Conservation (phyloP, 2,797 vertebrate genomes). For the Enteromius trimaculatus region DNA sequence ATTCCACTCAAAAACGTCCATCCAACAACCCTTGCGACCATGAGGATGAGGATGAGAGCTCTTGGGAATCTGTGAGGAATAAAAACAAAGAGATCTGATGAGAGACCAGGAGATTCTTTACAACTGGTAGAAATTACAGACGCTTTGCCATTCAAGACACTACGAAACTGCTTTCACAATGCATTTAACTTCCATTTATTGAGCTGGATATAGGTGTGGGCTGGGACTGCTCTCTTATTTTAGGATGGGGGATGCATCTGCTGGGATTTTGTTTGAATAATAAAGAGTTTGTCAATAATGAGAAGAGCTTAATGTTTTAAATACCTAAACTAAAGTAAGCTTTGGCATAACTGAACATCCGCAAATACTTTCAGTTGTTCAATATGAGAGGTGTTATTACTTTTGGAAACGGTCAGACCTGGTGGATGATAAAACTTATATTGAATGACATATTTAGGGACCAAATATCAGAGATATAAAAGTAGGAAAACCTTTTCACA, state of each 20-base stretch:
- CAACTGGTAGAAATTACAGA: background rate
- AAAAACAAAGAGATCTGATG: constrained; percentile 59
- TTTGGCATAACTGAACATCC: background rate
- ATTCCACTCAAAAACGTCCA: constrained; percentile 74
- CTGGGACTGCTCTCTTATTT: background rate
- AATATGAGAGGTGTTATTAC: background rate
- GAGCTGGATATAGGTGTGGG: background rate
- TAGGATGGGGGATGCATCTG: background rate
- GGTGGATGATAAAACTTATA: background rate
- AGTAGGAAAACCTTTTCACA: background rate
- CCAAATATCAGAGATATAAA: background rate
- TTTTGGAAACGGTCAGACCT: background rate
- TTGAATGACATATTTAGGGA: background rate
- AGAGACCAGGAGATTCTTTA: constrained; percentile 6
- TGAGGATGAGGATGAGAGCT: constrained; percentile 62
- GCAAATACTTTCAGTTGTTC: background rate
- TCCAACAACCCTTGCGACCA: constrained; percentile 64
- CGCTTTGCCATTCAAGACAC: background rate
- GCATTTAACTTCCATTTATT: background rate
- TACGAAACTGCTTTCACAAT: background rate
- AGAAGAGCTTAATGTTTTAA: background rate
- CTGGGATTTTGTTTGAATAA: constrained; percentile 1
- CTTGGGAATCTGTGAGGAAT: constrained; percentile 70
- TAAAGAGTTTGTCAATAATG: background rate
- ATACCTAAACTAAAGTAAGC: background rate